Evolutionary conservation across 64 coral and sea anemone genomes (phyloP), one percentile per base, ranked within the genome.

Genomic region (Cladopsammia gracilis): DNA sequence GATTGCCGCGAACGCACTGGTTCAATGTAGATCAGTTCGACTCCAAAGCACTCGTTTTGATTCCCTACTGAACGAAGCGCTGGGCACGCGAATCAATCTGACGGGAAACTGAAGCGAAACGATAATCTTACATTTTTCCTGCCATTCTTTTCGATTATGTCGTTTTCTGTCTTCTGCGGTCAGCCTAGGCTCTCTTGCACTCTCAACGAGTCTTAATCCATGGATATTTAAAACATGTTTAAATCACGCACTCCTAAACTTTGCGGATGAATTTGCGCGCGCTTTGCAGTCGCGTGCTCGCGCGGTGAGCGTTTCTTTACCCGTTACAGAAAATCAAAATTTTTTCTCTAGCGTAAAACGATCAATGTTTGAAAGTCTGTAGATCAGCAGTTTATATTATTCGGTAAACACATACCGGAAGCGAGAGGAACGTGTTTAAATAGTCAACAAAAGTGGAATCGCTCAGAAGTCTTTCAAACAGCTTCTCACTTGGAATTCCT

Each of bases 371-470:
- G 4, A 11, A 51, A 77, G 14, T 12, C 25, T 11, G 10, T 75
- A 6, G 25, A 4, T 57, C 47, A 5, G 46, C 8, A 19, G 3
- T 10, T n/a, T 19, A 19, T 18, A 13, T n/a, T 49, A 18, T 58
- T n/a, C 18, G 18, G 3, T 10, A 7, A 87, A 54, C 23, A 78
- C 71, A 14, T 78, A 93, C 91, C 59, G 91, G 91, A 16, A 93
- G 64, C 19, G 82, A 93, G 10, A 93, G 91, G 54, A 93, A 93
- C 3, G 91, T 87, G 73, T 93, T 93, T 22, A 93, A 87, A 48
- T 72, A 93, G 51, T 93, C 83, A 11, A 87, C 83, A 79, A 93
- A 93, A 19, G 60, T 87, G 19, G 91, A 9, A 20, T 93, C 83
- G 13, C 62, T 85, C 58, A 93, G 59, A 10, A 93, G 91, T 15